Evolutionary conservation across 2,797 vertebrate species (phyloP).

Genomic region (Hypotaenidia okinawae): DNA sequence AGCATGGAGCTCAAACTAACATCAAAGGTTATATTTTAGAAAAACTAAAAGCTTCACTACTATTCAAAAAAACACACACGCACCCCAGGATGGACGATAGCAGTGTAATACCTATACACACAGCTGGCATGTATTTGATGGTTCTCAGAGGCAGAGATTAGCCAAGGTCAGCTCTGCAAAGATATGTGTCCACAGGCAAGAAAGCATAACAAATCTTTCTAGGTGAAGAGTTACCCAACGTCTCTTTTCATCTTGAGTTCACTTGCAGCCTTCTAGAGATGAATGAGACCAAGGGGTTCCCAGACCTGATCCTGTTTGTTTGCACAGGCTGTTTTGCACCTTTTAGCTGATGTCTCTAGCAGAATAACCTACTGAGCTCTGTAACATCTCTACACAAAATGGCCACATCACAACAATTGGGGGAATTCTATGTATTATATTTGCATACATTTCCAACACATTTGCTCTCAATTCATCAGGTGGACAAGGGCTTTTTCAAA

Average conservation of each 20-base stretch:
- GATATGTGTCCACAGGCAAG: neutral
- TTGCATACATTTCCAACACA: neutral
- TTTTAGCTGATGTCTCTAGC: neutral
- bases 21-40: neutral
- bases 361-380: neutral
- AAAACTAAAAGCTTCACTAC: neutral
- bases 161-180: neutral
- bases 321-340: neutral
- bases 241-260: neutral
- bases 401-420: fast-evolving
- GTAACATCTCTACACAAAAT: neutral
- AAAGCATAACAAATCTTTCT: neutral
- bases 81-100: neutral
- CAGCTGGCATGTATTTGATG: constrained; percentile 27
- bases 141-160: constrained; percentile 17
- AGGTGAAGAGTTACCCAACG: neutral
- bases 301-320: neutral
- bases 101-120: neutral
- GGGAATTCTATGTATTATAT: neutral
- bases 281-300: neutral
- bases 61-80: neutral
- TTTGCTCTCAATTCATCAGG: neutral
- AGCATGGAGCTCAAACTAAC: neutral
- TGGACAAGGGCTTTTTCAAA: neutral
- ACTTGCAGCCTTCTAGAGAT: neutral